Evolutionary conservation across 2,797 vertebrate genomes (phyloP).

Genomic region (Xerus rutilus): DNA sequence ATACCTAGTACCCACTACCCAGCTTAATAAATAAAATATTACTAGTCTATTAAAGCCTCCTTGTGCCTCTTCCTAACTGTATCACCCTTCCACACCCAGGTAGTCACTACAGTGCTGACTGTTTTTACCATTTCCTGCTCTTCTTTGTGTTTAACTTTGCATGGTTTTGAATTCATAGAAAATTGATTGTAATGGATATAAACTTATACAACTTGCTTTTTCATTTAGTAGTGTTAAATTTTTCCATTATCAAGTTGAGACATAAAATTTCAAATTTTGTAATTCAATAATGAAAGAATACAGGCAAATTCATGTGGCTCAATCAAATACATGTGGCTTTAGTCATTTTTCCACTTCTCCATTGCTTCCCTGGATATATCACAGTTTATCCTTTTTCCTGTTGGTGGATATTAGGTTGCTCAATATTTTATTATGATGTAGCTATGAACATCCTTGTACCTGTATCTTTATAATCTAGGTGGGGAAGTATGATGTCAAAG

Average conservation of each 20-base stretch:
- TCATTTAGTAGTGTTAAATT: background rate
- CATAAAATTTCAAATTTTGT: slow-evolving; percentile 41
- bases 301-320: background rate
- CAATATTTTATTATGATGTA: background rate
- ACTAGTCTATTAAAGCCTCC: background rate
- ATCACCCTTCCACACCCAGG: background rate
- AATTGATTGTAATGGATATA: background rate
- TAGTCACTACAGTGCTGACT: slow-evolving; percentile 6
- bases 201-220: background rate
- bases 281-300: background rate
- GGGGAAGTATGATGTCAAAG: background rate
- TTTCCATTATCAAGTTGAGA: background rate
- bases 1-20: background rate
- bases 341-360: background rate
- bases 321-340: background rate
- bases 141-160: slow-evolving; percentile 48
- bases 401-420: background rate
- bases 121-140: slow-evolving; percentile 13
- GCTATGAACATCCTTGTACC: background rate
- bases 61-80: background rate
- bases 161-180: background rate
- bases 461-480: background rate
- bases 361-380: background rate
- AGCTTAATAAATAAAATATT: slow-evolving; percentile 45
- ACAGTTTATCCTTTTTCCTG: slow-evolving; percentile 17